phyloP scores from a whole-genome alignment of 1,140 invertebrate genomes.

The Prorops nasuta region DNA sequence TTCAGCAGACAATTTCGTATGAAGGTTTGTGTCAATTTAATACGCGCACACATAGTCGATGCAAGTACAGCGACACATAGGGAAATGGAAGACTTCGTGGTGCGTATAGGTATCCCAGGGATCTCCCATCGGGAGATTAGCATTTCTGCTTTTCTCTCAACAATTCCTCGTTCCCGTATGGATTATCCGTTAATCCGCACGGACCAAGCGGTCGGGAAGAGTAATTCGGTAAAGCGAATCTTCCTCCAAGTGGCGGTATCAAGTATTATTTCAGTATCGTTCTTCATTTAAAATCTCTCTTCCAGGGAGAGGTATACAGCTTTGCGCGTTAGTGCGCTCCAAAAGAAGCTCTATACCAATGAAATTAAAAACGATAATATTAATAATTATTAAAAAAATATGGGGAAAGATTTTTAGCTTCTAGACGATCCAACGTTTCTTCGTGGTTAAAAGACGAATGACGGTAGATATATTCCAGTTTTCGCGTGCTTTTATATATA shows the following conservation, averaged over 20 bases:
- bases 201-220: constrained; percentile 12
- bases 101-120: constrained; percentile 38
- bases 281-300: constrained; percentile 24
- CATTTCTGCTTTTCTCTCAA: constrained; percentile 56
- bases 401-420: too few relatives aligned
- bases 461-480: neutral
- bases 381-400: too few relatives aligned
- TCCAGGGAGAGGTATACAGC: constrained; percentile 8
- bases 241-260: constrained; percentile 37
- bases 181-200: constrained; percentile 54
- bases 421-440: too few relatives aligned
- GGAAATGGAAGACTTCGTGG: constrained; percentile 27
- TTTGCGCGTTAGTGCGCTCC: too few relatives aligned
- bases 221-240: constrained; percentile 31
- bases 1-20: too few relatives aligned
- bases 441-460: too few relatives aligned
- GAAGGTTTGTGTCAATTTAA: constrained; percentile 21
- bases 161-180: constrained; percentile 53
- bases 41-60: constrained; percentile 2
- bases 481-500: neutral
- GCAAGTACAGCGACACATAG: constrained; percentile 12
- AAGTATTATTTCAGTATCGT: constrained; percentile 48
- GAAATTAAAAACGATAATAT: too few relatives aligned
- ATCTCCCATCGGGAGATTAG: constrained; percentile 56
- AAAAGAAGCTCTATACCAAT: too few relatives aligned